Percentiles rank a stretch among this genome's conserved stretches.
These are phyloP conservation scores for Chironex yamaguchii DNA, from an alignment of 30 jellyfish, hydroid and myxozoan species.

Conservation along the genomic window DNA sequence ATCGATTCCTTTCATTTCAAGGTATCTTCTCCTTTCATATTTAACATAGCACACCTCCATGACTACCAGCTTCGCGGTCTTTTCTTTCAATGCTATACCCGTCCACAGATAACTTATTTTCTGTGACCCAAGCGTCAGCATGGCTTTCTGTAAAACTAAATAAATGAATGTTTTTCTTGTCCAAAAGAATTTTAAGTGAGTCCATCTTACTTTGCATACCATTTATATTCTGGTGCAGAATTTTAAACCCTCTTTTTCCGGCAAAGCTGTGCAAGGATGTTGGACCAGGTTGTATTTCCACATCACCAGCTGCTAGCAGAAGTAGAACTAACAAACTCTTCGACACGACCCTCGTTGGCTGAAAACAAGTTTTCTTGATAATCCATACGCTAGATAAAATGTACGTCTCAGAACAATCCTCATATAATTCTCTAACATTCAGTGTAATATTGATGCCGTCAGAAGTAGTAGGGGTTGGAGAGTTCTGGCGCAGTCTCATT, in stretches of 20 bases:
- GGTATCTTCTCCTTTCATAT: slow-evolving; percentile 1
- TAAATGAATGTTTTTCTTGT: background rate
- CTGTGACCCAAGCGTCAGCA: background rate
- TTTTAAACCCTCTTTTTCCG: slow-evolving; percentile 6
- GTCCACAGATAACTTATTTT: background rate
- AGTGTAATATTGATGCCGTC: too few species aligned
- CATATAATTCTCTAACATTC: too few species aligned
- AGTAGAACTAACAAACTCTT: too few species aligned
- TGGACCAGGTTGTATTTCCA: too few species aligned
- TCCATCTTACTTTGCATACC: background rate
- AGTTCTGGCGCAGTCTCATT: too few species aligned
- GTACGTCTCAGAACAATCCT: too few species aligned
- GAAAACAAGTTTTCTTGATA: too few species aligned
- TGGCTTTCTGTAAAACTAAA: slow-evolving; percentile 25
- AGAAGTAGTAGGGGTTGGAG: too few species aligned
- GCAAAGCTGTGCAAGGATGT: too few species aligned
- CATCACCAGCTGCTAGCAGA: too few species aligned
- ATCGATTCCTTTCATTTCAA: background rate
- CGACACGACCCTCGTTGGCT: too few species aligned
- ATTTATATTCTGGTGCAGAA: slow-evolving; percentile 12
- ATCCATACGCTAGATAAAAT: too few species aligned
- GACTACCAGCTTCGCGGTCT: slow-evolving; percentile 3
- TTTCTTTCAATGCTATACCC: slow-evolving; percentile 11
- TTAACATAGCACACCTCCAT: slow-evolving; percentile 28
- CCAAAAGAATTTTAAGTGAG: background rate